These are phyloP conservation scores for Acanthisitta chloris DNA, from an alignment of 2,113 vertebrate species.

Conservation along the genomic window DNA sequence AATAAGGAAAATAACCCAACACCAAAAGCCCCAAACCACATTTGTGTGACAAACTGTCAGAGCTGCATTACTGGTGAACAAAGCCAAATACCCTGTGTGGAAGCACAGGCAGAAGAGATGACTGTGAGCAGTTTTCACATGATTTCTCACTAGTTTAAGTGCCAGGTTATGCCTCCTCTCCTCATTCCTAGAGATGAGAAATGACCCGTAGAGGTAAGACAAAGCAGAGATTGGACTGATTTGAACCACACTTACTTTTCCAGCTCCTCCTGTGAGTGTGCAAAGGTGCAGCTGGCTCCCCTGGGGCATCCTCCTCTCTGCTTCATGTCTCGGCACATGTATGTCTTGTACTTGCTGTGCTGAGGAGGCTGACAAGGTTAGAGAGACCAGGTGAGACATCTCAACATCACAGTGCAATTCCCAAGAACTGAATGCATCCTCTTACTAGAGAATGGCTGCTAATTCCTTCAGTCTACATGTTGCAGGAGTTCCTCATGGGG, in stretches of 20 bases:
- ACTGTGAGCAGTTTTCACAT: background rate
- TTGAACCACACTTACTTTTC: slow-evolving; percentile 87
- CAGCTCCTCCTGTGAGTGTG: slow-evolving; percentile 97
- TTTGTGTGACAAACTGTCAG: background rate
- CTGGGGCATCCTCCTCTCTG: slow-evolving; percentile 97
- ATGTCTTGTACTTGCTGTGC: slow-evolving; percentile 99
- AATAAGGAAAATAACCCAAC: background rate
- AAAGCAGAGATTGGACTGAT: background rate
- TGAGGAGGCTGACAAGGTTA: slow-evolving; percentile 85
- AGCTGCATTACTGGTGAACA: background rate
- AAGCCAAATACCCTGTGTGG: background rate
- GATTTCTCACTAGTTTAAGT: background rate
- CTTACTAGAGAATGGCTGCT: background rate
- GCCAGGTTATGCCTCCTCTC: background rate
- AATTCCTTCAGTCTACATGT: background rate
- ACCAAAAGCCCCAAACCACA: background rate
- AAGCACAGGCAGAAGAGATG: background rate
- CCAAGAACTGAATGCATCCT: accelerated
- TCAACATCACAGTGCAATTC: background rate
- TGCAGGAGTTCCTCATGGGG: background rate
- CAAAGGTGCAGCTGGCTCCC: slow-evolving; percentile 96
- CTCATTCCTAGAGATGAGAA: background rate
- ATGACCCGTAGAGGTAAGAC: background rate
- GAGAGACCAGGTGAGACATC: background rate
- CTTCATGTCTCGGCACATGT: slow-evolving; percentile 99